Evolutionary conservation across 2,888 invertebrate genomes (phyloP).

Genomic region (Hedya salicella): DNA sequence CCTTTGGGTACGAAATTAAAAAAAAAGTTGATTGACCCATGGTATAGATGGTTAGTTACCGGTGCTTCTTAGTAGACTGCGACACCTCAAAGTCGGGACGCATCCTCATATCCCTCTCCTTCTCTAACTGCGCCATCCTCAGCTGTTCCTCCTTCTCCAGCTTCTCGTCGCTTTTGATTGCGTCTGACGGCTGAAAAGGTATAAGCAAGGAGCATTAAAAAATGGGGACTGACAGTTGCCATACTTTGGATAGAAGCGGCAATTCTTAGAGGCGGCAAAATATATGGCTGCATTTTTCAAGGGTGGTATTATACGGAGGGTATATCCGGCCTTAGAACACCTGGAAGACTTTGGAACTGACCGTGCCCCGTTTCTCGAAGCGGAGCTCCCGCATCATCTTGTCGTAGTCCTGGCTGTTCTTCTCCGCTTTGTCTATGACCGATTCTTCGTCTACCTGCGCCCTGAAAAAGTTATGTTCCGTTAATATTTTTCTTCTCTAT

Average conservation of each 20-base stretch:
- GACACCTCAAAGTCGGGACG: conserved; percentile 82
- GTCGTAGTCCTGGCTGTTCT: conserved; percentile 89
- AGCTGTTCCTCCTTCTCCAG: conserved; percentile 91
- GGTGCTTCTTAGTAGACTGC: conserved; percentile 81
- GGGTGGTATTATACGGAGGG: too few species aligned
- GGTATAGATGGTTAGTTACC: too few species aligned
- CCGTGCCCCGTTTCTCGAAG: conserved; percentile 91
- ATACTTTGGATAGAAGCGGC: too few species aligned
- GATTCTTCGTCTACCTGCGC: conserved; percentile 76
- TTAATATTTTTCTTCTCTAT: too few species aligned
- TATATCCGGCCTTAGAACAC: too few species aligned
- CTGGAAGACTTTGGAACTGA: too few species aligned
- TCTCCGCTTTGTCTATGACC: conserved; percentile 76
- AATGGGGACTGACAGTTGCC: too few species aligned
- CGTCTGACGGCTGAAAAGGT: conserved; percentile 89
- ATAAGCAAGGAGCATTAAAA: too few species aligned
- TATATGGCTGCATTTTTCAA: too few species aligned
- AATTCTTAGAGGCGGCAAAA: too few species aligned
- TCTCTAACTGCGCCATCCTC: conserved; percentile 90
- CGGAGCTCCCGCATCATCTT: conserved; percentile 91
- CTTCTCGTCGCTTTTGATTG: conserved; percentile 93
- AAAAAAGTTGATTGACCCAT: too few species aligned
- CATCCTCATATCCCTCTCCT: conserved; percentile 92
- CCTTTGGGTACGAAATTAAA: too few species aligned
- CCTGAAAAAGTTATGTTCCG: conserved; percentile 2